These are phyloP conservation scores for Drosophila percnosoma DNA, from an alignment of 2,888 invertebrate species.

Conservation along the genomic window DNA sequence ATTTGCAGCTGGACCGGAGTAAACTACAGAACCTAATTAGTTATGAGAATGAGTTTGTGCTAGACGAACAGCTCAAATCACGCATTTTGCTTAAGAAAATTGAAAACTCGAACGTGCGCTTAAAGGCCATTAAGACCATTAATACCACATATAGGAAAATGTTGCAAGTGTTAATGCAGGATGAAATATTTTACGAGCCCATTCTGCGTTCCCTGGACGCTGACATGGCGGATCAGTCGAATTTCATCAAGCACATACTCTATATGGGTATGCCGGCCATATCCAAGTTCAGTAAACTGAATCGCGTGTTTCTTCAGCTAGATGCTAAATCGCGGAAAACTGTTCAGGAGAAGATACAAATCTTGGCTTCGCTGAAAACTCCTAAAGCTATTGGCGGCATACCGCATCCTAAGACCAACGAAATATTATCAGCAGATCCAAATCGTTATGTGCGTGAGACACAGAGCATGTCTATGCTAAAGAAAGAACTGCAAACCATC, in stretches of 20 bases:
- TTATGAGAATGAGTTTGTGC: constrained; percentile 76
- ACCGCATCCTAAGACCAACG: constrained; percentile 23
- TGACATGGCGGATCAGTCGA: constrained; percentile 82
- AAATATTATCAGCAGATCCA: constrained; percentile 31
- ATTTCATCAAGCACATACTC: constrained; percentile 81
- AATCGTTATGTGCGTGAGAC: constrained; percentile 83
- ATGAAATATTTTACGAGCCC: constrained; percentile 83
- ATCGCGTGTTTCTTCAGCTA: constrained; percentile 57
- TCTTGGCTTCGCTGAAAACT: constrained; percentile 3
- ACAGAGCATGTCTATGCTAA: constrained; percentile 78
- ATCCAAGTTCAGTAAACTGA: constrained; percentile 70
- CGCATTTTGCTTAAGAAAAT: constrained; percentile 77
- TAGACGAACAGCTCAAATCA: constrained; percentile 77
- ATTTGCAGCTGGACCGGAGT: constrained; percentile 68
- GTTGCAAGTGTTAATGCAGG: constrained; percentile 77
- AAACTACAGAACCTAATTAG: constrained; percentile 80
- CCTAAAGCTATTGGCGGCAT: not conserved
- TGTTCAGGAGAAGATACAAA: constrained; percentile 28
- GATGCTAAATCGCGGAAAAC: constrained; percentile 72
- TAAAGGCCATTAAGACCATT: constrained; percentile 81
- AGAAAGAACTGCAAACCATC: constrained; percentile 70
- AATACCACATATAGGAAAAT: constrained; percentile 81
- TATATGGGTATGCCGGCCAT: constrained; percentile 82
- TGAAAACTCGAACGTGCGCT: constrained; percentile 81
- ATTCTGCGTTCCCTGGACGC: constrained; percentile 80